These are phyloP conservation scores for Ephydatia muelleri DNA, from an alignment of 37 sponge, comb jelly and placozoan genomes.

Conservation along the genomic window DNA sequence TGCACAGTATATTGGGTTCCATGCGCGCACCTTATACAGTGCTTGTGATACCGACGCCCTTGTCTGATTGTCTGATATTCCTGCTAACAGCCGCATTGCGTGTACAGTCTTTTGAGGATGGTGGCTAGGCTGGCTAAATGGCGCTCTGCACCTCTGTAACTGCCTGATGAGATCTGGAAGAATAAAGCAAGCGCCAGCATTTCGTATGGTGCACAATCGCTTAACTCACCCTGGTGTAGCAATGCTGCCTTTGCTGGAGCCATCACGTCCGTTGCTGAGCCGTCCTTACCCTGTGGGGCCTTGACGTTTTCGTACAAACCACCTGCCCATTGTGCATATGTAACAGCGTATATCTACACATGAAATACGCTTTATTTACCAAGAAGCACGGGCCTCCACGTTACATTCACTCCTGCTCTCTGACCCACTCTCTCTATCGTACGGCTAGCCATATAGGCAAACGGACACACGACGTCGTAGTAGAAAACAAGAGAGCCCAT, in stretches of 20 bases:
- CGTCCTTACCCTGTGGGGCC: conserved; percentile 84
- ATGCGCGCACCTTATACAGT: conserved; percentile 61
- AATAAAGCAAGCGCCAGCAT: neutral
- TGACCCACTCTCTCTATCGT: conserved; percentile 53
- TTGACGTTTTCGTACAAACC: conserved; percentile 78
- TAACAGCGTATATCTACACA: neutral
- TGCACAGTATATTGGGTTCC: neutral
- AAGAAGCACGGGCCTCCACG: conserved; percentile 89
- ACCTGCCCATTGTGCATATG: conserved; percentile 30
- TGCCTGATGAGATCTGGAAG: conserved; percentile 58
- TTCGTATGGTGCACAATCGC: neutral
- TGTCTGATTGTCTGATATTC: conserved; percentile 29
- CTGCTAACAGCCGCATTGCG: conserved; percentile 87
- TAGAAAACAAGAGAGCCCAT: conserved; percentile 59
- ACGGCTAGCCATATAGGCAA: conserved; percentile 86
- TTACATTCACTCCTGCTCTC: conserved; percentile 50
- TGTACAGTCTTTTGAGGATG: conserved; percentile 73
- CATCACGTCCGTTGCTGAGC: conserved; percentile 89
- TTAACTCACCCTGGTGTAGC: conserved; percentile 37
- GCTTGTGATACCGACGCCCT: conserved; percentile 53
- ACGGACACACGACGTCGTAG: conserved; percentile 96
- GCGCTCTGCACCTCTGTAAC: conserved; percentile 37
- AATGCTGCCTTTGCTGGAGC: conserved; percentile 59
- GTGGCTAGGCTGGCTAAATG: conserved; percentile 16
- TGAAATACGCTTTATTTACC: conserved; percentile 35